Evolutionary conservation across 2,113 vertebrate species (phyloP).

Genomic region (Hemicordylus capensis): DNA sequence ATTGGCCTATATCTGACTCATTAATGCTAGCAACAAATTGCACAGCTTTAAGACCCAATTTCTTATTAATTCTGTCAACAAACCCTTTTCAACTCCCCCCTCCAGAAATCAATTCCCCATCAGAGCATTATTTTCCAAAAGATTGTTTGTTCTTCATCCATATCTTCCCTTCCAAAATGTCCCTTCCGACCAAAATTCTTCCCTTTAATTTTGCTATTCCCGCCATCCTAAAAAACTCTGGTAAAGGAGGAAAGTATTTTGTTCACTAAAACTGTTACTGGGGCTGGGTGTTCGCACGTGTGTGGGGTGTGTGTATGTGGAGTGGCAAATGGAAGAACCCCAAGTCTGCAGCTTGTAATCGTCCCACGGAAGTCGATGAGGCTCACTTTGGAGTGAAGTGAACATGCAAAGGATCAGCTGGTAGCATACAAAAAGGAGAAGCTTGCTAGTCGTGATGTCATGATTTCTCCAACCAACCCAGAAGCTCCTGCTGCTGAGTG

Average conservation of each 20-base stretch:
- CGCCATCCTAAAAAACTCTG: background rate
- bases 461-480: background rate
- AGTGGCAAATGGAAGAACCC: too few species aligned
- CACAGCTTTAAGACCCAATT: too few species aligned
- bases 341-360: too few species aligned
- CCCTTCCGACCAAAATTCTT: background rate
- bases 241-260: too few species aligned
- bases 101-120: background rate
- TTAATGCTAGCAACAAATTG: too few species aligned
- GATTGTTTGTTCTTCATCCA: too few species aligned
- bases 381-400: background rate
- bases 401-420: background rate
- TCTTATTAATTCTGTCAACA: too few species aligned
- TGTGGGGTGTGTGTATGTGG: too few species aligned
- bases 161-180: background rate
- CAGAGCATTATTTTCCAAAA: background rate
- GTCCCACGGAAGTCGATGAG: background rate
- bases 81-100: background rate
- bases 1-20: too few species aligned
- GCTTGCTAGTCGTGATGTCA: background rate
- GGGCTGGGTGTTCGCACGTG: too few species aligned
- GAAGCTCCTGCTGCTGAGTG: too few species aligned
- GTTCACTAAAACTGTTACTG: too few species aligned
- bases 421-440: background rate
- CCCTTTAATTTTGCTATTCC: background rate